Percentiles rank a stretch among this genome's conserved stretches.
phyloP scores from a whole-genome alignment of 2,113 vertebrate species.

The Chinchilla lanigera region DNA sequence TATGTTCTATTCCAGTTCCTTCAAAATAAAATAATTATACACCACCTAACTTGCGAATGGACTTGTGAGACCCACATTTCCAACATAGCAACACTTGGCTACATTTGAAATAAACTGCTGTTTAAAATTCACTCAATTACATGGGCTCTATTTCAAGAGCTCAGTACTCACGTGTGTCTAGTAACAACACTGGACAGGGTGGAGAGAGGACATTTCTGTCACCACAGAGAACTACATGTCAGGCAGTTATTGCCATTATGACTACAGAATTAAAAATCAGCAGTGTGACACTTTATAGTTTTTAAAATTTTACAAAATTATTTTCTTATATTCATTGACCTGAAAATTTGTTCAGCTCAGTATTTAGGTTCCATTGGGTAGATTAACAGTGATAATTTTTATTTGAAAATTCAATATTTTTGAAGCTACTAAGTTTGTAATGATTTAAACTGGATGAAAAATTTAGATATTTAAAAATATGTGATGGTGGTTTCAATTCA shows the following conservation, averaged over 20 bases:
- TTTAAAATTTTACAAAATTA: constrained; percentile 1
- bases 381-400: not conserved
- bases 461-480: not conserved
- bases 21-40: not conserved
- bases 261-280: constrained; percentile 13
- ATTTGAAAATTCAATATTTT: not conserved
- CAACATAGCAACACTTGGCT: not conserved
- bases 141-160: not conserved
- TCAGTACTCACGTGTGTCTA: not conserved
- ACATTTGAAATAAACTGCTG: constrained; percentile 29
- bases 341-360: not conserved
- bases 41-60: not conserved
- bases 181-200: not conserved
- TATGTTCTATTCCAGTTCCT: not conserved
- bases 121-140: not conserved
- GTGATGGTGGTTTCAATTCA: not conserved
- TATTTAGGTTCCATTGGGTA: not conserved
- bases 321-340: constrained; percentile 9
- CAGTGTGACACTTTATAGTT: not conserved
- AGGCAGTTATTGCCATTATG: not conserved
- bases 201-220: not conserved
- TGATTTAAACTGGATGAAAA: constrained; percentile 16
- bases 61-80: not conserved
- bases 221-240: not conserved
- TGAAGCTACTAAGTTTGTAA: constrained; percentile 4